A percentile compares a stretch with the other conserved stretches of the same genome.
phyloP scores from a whole-genome alignment of 2,888 invertebrate genomes.

The Folsomia candida region DNA sequence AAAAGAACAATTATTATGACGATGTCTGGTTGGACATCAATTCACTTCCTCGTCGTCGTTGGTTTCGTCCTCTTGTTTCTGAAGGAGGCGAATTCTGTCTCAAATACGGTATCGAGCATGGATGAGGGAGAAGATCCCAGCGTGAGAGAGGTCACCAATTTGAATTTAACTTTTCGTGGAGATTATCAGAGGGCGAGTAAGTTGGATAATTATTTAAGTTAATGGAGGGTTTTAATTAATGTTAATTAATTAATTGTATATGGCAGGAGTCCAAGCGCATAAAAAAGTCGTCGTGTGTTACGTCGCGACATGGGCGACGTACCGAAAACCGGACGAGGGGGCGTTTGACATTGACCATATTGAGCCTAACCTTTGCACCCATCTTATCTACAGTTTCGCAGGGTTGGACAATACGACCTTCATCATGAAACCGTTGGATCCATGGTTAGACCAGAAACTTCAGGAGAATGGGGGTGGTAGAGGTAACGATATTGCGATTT shows the following conservation, averaged over 20 bases:
- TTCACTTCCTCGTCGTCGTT: no score
- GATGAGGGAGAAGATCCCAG: neutral
- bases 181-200: slow-evolving; percentile 20
- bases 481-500: slow-evolving; percentile 54
- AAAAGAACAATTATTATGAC: no score
- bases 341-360: slow-evolving; percentile 65
- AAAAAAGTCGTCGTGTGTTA: slow-evolving; percentile 77
- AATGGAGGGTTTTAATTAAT: no score
- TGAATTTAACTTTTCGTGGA: slow-evolving; percentile 23
- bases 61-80: no score
- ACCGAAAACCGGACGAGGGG: slow-evolving; percentile 64
- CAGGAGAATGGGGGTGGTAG: slow-evolving; percentile 63
- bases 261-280: slow-evolving; percentile 55
- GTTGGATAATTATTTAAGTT: neutral
- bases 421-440: slow-evolving; percentile 70
- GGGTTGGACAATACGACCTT: slow-evolving; percentile 68
- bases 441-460: slow-evolving; percentile 73
- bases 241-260: slow-evolving; percentile 4
- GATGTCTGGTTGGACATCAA: no score
- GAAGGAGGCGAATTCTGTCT: no score
- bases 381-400: slow-evolving; percentile 77
- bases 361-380: slow-evolving; percentile 73
- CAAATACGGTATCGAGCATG: no score
- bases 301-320: slow-evolving; percentile 75
- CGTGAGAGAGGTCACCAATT: neutral